Percentiles rank a stretch among this genome's conserved stretches.
These are phyloP conservation scores for Atherinomorus stipes DNA, from an alignment of 2,113 vertebrate species.

Conservation along the genomic window DNA sequence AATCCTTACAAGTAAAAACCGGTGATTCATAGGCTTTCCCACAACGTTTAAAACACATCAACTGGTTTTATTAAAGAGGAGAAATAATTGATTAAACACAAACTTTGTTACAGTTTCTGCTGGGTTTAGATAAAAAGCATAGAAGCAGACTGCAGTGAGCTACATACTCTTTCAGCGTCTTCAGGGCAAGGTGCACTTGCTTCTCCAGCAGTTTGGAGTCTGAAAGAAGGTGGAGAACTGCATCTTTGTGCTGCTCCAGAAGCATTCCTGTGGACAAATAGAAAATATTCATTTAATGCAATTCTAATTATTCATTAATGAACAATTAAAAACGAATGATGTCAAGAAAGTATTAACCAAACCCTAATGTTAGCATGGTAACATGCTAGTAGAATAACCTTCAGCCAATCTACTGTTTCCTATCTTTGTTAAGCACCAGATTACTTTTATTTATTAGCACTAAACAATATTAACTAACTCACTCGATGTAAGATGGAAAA, in stretches of 20 bases:
- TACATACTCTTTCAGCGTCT: constrained; percentile 79
- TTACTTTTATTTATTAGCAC: neutral
- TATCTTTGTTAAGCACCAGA: no score
- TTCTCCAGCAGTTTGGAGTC: constrained; percentile 78
- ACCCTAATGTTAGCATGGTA: neutral
- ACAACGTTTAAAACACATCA: no score
- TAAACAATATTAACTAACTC: neutral
- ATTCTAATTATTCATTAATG: neutral
- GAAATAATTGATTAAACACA: no score
- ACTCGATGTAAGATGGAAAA: no score
- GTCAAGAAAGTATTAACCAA: no score
- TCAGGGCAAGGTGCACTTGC: constrained; percentile 76
- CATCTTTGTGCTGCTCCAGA: constrained; percentile 82
- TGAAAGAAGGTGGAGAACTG: constrained; percentile 77
- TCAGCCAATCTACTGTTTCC: no score
- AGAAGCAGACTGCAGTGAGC: neutral
- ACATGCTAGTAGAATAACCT: neutral
- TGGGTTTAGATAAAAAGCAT: neutral
- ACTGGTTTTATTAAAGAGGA: no score
- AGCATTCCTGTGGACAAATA: constrained; percentile 80
- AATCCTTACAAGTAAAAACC: no score
- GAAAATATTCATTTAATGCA: neutral
- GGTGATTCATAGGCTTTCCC: no score
- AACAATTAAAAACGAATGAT: no score
- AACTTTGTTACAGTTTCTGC: no score